Conservation (phyloP, 1,140 invertebrate genomes). For the Lepidurus apus region DNA sequence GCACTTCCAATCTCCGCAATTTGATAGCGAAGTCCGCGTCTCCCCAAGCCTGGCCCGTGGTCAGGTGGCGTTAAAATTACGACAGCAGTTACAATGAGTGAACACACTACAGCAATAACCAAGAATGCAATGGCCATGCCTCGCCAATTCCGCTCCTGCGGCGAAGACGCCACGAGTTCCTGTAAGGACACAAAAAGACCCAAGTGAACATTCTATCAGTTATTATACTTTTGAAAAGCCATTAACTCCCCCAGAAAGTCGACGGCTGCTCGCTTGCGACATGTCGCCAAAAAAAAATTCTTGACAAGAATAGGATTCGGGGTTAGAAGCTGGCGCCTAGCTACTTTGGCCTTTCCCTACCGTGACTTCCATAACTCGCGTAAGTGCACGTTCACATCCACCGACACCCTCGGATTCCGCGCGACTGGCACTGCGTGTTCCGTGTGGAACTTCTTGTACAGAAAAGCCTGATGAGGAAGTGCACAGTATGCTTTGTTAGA, state of each 20-base stretch:
- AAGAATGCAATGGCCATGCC: slow-evolving; percentile 81
- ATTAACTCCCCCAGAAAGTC: neutral
- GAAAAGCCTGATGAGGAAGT: neutral
- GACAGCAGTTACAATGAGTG: slow-evolving; percentile 79
- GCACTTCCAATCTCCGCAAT: slow-evolving; percentile 59
- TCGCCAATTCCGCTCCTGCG: slow-evolving; percentile 77
- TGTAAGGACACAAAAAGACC: slow-evolving; percentile 45
- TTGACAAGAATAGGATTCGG: neutral
- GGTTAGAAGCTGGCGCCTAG: neutral
- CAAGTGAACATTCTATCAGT: no score
- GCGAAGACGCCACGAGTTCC: slow-evolving; percentile 73
- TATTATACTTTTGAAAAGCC: no score
- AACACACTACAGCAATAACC: slow-evolving; percentile 79
- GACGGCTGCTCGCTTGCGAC: neutral
- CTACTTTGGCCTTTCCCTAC: neutral
- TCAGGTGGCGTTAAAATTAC: slow-evolving; percentile 71
- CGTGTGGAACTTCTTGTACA: slow-evolving; percentile 9
- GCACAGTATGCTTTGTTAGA: neutral
- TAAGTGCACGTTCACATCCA: slow-evolving; percentile 11
- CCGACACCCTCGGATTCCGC: slow-evolving; percentile 12
- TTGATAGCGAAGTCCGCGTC: slow-evolving; percentile 55
- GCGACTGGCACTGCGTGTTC: neutral
- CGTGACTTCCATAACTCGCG: neutral
- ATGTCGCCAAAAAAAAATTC: neutral
- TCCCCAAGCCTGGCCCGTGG: slow-evolving; percentile 57